These are phyloP conservation scores for Eupithecia tripunctaria DNA, from an alignment of 2,888 invertebrate genomes.

Conservation along the genomic window DNA sequence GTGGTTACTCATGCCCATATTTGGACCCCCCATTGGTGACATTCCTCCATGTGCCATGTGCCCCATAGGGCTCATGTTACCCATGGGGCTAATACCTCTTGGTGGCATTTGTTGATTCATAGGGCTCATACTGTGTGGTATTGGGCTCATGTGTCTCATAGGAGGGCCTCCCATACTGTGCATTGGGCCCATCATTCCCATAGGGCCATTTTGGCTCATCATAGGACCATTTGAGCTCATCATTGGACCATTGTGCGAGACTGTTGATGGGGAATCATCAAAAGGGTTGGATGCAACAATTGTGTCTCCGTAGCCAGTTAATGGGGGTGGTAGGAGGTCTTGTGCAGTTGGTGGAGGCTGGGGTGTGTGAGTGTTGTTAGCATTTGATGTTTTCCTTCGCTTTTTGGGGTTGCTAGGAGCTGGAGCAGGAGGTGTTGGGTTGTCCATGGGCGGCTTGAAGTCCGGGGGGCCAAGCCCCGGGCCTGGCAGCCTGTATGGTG, in stretches of 20 bases:
- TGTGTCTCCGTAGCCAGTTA: conserved; percentile 96
- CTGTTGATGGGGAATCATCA: conserved; percentile 92
- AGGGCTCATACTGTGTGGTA: conserved; percentile 85
- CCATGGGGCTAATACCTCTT: conserved; percentile 87
- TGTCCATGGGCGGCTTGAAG: conserved; percentile 89
- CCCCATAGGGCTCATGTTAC: conserved; percentile 89
- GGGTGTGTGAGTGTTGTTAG: conserved; percentile 86
- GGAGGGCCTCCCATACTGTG: conserved; percentile 86
- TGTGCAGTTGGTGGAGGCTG: conserved; percentile 89
- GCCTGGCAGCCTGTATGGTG: conserved; percentile 90
- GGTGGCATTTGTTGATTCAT: conserved; percentile 87
- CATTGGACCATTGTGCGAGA: conserved; percentile 85
- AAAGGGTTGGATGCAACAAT: conserved; percentile 98
- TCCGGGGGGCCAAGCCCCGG: conserved; percentile 89
- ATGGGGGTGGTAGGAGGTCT: conserved; percentile 92
- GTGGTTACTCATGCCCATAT: conserved; percentile 87
- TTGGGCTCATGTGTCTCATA: conserved; percentile 87
- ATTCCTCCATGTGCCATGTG: conserved; percentile 85
- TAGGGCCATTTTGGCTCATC: conserved; percentile 88
- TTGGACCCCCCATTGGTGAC: conserved; percentile 89
- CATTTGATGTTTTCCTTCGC: conserved; percentile 91
- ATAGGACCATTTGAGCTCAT: conserved; percentile 86
- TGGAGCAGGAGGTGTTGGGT: conserved; percentile 88
- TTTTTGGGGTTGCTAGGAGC: conserved; percentile 94
- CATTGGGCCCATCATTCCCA: conserved; percentile 87